phyloP scores from a whole-genome alignment of 2,113 vertebrate species.

The Andinoacara biseriatus region DNA sequence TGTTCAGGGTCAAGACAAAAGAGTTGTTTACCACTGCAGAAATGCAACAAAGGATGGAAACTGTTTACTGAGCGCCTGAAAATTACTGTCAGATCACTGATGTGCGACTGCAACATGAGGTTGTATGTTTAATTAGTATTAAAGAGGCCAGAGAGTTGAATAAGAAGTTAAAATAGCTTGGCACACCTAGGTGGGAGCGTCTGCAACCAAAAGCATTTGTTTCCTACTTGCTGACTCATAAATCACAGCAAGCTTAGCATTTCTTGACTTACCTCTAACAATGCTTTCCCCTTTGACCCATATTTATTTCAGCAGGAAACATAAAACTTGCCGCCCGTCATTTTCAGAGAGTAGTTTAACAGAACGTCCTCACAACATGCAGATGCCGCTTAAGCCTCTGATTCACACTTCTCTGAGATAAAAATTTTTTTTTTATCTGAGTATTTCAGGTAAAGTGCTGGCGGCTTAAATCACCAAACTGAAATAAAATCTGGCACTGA shows the following conservation, averaged over 20 bases:
- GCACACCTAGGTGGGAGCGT: constrained; percentile 2
- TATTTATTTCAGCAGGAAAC: constrained; percentile 13
- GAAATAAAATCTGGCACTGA: constrained; percentile 53
- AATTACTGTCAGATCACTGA: constrained; percentile 24
- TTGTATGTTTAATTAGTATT: neutral
- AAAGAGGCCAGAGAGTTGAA: neutral
- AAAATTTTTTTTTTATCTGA: constrained; percentile 31
- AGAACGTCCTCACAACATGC: constrained; percentile 23
- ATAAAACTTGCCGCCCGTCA: neutral
- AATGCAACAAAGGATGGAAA: constrained; percentile 42
- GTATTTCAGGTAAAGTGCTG: constrained; percentile 36
- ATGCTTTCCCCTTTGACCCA: neutral
- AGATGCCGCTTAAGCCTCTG: constrained; percentile 11
- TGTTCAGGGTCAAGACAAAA: constrained; percentile 56
- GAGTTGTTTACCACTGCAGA: constrained; percentile 44
- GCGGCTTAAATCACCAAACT: constrained; percentile 41
- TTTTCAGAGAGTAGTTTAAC: constrained; percentile 22
- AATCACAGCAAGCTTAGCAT: neutral
- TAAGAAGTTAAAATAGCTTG: neutral
- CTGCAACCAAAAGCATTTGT: constrained; percentile 1
- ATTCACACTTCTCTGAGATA: constrained; percentile 27
- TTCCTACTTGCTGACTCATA: constrained; percentile 22
- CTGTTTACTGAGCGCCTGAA: constrained; percentile 23
- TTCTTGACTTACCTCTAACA: neutral
- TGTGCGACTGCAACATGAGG: neutral